phyloP scores from a whole-genome alignment of 2,888 invertebrate genomes.

The Copidosoma aretas region DNA sequence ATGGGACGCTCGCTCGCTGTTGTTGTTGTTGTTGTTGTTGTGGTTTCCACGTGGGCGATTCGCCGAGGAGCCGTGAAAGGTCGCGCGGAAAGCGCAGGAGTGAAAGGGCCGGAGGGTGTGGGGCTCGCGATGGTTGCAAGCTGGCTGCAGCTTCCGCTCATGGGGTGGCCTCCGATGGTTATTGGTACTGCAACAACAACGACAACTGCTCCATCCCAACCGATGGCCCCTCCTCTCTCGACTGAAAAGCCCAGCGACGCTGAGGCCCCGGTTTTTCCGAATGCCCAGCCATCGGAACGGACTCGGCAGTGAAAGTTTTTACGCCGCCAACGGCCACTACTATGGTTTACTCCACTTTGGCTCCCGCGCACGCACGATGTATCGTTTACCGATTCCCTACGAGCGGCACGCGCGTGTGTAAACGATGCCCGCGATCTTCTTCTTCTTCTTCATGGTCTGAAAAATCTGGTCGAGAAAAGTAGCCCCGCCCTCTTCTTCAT shows the following conservation, averaged over 20 bases:
- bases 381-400: background rate
- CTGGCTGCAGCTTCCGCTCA: too few species aligned
- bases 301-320: conserved; percentile 28
- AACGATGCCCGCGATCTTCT: background rate
- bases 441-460: conserved; percentile 29
- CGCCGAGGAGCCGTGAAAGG: background rate
- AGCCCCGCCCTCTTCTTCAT: too few species aligned
- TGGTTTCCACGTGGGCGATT: conserved; percentile 30
- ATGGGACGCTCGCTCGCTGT: background rate
- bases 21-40: too few species aligned
- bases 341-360: background rate
- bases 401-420: background rate
- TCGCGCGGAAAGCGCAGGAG: conserved; percentile 18
- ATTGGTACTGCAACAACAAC: too few species aligned
- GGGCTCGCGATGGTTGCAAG: too few species aligned
- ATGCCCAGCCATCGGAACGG: conserved; percentile 23
- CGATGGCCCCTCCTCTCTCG: too few species aligned
- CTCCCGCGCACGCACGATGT: background rate
- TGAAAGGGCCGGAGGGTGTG: too few species aligned
- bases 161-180: too few species aligned
- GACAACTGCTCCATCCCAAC: too few species aligned
- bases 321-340: background rate
- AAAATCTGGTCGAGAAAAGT: too few species aligned
- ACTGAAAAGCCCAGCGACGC: too few species aligned
- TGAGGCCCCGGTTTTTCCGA: background rate